phyloP scores from a whole-genome alignment of 2,113 vertebrate species.

The Lepus europaeus region DNA sequence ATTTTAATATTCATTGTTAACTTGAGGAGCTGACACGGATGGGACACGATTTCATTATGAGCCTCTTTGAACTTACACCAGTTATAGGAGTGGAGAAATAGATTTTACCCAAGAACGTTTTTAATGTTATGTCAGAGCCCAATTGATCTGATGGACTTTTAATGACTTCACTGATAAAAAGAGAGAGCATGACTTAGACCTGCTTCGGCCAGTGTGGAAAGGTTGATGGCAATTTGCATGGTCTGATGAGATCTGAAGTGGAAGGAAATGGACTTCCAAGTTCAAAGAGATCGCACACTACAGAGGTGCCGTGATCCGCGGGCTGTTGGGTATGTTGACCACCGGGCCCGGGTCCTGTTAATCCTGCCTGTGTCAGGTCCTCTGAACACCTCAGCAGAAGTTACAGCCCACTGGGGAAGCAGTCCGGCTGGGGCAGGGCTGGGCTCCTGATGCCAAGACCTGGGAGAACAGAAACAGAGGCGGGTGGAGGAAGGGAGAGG shows the following conservation, averaged over 20 bases:
- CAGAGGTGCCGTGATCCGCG: constrained; percentile 1
- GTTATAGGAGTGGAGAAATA: constrained; percentile 78
- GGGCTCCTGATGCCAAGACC: constrained; percentile 52
- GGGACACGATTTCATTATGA: constrained; percentile 81
- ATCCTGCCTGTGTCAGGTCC: constrained; percentile 68
- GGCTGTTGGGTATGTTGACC: constrained; percentile 29
- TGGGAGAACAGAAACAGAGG: constrained; percentile 62
- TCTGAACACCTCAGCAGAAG: constrained; percentile 66
- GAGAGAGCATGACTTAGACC: constrained; percentile 71
- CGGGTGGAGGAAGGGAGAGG: constrained; percentile 13
- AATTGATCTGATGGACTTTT: constrained; percentile 79
- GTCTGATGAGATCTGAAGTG: constrained; percentile 66
- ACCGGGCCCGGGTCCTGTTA: constrained; percentile 50
- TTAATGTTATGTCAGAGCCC: constrained; percentile 79
- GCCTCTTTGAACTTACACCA: constrained; percentile 81
- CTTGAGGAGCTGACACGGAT: constrained; percentile 80
- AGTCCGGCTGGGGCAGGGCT: constrained; percentile 9
- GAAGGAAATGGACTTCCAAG: constrained; percentile 73
- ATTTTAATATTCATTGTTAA: constrained; percentile 82
- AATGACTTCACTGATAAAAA: constrained; percentile 65
- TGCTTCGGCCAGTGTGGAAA: constrained; percentile 59
- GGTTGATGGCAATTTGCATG: constrained; percentile 71
- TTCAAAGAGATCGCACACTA: constrained; percentile 60
- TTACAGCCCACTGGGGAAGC: constrained; percentile 68
- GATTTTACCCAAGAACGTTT: constrained; percentile 80